These are phyloP conservation scores for Frankliniella fusca DNA, from an alignment of 2,888 invertebrate species.

Conservation along the genomic window DNA sequence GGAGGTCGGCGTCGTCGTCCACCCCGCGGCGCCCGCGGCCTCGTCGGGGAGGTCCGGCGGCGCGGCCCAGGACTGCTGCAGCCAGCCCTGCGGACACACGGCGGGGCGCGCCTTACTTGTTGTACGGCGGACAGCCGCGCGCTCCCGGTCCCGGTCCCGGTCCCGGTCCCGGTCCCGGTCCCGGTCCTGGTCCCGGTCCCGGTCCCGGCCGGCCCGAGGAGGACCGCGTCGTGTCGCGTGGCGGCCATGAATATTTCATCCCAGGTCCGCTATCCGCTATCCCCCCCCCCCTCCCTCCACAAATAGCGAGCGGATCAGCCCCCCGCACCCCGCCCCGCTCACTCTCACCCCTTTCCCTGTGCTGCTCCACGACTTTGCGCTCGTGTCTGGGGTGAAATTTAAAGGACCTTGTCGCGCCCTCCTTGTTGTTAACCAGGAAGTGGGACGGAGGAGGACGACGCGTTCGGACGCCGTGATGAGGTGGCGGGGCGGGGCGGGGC, in stretches of 20 bases:
- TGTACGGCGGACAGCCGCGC: constrained; percentile 5
- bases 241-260: constrained; percentile 19
- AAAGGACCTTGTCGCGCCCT: not conserved
- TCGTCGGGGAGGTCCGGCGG: not conserved
- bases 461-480: no score
- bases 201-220: not conserved
- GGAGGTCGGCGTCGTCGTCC: not conserved
- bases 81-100: not conserved
- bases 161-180: no score
- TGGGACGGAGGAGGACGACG: not conserved
- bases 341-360: not conserved
- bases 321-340: not conserved
- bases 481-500: no score
- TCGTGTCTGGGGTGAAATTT: constrained; percentile 1
- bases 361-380: not conserved
- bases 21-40: not conserved
- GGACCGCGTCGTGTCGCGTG: not conserved
- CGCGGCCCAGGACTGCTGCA: not conserved
- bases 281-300: not conserved
- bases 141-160: no score
- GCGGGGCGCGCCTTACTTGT: not conserved
- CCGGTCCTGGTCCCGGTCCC: no score
- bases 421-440: not conserved
- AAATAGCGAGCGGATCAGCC: not conserved
- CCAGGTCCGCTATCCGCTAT: not conserved